Evolutionary conservation across 2,113 vertebrate species (phyloP).

Genomic region (Barnardius zonarius): DNA sequence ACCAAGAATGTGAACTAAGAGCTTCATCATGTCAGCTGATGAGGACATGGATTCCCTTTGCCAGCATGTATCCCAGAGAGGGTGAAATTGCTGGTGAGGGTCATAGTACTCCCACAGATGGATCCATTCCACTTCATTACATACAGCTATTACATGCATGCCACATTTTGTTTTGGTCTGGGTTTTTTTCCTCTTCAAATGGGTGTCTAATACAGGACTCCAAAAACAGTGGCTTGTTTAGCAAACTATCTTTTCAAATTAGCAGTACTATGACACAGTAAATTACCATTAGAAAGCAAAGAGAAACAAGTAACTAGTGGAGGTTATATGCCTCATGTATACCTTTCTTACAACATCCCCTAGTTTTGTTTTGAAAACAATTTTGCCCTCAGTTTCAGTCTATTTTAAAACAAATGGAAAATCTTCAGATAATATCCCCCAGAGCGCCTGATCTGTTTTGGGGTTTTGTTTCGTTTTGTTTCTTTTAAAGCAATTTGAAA

Average conservation of each 20-base stretch:
- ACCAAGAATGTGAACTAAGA: not conserved
- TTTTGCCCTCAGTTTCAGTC: not conserved
- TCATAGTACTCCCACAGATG: not conserved
- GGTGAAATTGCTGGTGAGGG: not conserved
- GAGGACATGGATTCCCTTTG: not conserved
- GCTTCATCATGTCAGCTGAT: not conserved
- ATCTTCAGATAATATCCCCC: not conserved
- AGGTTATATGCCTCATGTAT: not conserved
- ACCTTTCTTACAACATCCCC: not conserved
- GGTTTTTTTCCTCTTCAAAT: not conserved
- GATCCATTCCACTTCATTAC: not conserved
- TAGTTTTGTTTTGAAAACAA: not conserved
- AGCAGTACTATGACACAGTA: not conserved
- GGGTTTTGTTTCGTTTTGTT: rapidly evolving
- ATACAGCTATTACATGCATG: not conserved
- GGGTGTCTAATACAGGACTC: not conserved
- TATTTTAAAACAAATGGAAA: not conserved
- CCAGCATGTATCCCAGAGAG: not conserved
- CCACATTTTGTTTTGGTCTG: not conserved
- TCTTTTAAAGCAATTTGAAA: not conserved
- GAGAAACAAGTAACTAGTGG: not conserved
- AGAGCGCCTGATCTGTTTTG: not conserved
- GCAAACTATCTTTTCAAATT: not conserved
- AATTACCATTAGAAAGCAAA: not conserved
- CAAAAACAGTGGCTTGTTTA: not conserved